These are phyloP conservation scores for Pachyrhynchus sulphureomaculatus DNA, from an alignment of 1,140 invertebrate species.

Conservation along the genomic window DNA sequence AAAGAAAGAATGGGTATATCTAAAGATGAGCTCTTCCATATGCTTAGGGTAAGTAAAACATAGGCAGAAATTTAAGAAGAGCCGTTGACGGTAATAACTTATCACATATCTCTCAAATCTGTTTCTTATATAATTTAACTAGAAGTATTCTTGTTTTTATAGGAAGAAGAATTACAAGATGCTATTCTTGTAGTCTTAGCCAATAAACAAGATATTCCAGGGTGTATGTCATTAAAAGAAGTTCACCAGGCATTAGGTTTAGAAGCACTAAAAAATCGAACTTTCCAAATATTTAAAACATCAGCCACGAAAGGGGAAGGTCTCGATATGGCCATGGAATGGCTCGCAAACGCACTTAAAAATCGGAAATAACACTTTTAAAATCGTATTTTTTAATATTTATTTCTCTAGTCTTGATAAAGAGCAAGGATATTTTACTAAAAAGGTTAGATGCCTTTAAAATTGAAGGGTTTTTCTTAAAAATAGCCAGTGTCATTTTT, in stretches of 20 bases:
- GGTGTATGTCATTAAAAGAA: slow-evolving; percentile 93
- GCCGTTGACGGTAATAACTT: neutral
- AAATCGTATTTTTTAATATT: slow-evolving; percentile 15
- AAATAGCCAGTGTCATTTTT: no score
- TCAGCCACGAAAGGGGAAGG: slow-evolving; percentile 99
- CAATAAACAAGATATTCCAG: slow-evolving; percentile 99
- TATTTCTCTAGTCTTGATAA: slow-evolving; percentile 32
- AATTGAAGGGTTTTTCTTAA: no score
- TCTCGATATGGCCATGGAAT: slow-evolving; percentile 98
- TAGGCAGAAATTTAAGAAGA: no score
- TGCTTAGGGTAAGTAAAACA: slow-evolving; percentile 77
- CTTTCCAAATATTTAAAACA: slow-evolving; percentile 99
- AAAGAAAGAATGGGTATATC: slow-evolving; percentile 98
- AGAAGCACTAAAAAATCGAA: slow-evolving; percentile 92
- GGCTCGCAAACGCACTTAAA: slow-evolving; percentile 88
- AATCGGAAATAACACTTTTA: slow-evolving; percentile 72
- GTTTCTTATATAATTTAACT: neutral
- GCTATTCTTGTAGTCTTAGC: slow-evolving; percentile 95
- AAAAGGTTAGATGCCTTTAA: no score
- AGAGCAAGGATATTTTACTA: no score
- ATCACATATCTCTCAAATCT: neutral
- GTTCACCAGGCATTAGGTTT: slow-evolving; percentile 95
- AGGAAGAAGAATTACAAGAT: slow-evolving; percentile 97
- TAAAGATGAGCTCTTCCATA: slow-evolving; percentile 96
- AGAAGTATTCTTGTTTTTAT: slow-evolving; percentile 29